Evolutionary conservation across 2,888 invertebrate species (phyloP).

Genomic region (Dascillus cervinus): DNA sequence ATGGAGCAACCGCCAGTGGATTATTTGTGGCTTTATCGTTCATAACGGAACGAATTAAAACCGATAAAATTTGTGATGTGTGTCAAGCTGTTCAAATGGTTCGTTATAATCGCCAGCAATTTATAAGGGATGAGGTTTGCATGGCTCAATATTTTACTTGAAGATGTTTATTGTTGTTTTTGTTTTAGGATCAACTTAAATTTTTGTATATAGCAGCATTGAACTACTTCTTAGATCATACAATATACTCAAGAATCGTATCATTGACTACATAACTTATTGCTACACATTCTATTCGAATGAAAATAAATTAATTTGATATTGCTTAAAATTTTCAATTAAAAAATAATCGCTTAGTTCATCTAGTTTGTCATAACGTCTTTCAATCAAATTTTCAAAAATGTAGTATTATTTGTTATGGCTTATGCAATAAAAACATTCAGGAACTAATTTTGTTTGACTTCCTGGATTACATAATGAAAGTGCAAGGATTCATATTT

Average conservation of each 20-base stretch:
- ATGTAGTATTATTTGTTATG: too few species aligned
- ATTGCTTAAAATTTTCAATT: too few species aligned
- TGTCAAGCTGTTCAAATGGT: slow-evolving; percentile 42
- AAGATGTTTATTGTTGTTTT: slow-evolving; percentile 6
- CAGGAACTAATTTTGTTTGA: too few species aligned
- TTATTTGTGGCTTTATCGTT: slow-evolving; percentile 42
- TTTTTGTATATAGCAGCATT: slow-evolving; percentile 37
- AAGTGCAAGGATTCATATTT: too few species aligned
- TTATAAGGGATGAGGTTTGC: slow-evolving; percentile 30
- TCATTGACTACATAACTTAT: too few species aligned
- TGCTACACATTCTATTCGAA: too few species aligned
- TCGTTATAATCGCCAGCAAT: slow-evolving; percentile 41
- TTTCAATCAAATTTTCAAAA: too few species aligned
- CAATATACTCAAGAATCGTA: slow-evolving; percentile 39
- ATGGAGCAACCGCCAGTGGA: slow-evolving; percentile 44
- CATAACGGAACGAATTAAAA: slow-evolving; percentile 44
- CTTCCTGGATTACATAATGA: too few species aligned
- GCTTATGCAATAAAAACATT: too few species aligned
- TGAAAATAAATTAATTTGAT: too few species aligned
- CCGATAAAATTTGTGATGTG: slow-evolving; percentile 46
- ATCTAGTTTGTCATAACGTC: too few species aligned
- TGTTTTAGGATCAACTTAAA: slow-evolving; percentile 36
- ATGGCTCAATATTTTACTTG: neutral
- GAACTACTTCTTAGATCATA: slow-evolving; percentile 32
- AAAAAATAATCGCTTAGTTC: too few species aligned